phyloP scores from a whole-genome alignment of 1,140 invertebrate genomes.

The Chlorops oryzae region DNA sequence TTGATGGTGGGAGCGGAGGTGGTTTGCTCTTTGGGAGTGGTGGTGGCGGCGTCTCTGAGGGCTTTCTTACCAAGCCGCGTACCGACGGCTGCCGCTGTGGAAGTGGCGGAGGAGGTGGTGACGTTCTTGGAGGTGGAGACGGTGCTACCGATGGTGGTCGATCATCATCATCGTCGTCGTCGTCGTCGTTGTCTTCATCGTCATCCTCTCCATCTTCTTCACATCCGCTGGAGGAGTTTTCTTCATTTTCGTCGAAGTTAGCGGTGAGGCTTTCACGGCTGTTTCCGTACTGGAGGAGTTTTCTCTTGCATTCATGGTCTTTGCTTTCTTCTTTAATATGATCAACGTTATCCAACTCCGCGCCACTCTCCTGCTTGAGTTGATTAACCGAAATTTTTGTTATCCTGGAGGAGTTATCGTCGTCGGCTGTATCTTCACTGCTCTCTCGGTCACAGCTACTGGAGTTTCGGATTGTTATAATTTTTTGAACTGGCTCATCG shows the following conservation, averaged over 20 bases:
- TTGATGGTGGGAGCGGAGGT: constrained; percentile 4
- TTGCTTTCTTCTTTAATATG: neutral
- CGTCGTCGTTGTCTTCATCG: neutral
- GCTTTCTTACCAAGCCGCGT: neutral
- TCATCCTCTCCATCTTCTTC: constrained; percentile 6
- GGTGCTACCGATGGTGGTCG: constrained; percentile 25
- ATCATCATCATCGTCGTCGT: neutral
- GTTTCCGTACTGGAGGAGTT: constrained; percentile 15
- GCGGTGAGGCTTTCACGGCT: constrained; percentile 33
- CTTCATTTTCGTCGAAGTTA: constrained; percentile 3
- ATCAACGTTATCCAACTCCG: neutral
- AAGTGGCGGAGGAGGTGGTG: constrained; percentile 30
- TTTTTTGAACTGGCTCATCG: constrained; percentile 31
- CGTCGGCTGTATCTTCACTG: constrained; percentile 14
- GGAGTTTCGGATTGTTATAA: no score
- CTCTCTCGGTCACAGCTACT: constrained; percentile 7
- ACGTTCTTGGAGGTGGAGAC: constrained; percentile 32
- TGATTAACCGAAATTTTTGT: constrained; percentile 28
- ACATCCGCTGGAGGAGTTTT: neutral
- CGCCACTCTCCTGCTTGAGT: no score
- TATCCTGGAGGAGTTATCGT: constrained; percentile 31
- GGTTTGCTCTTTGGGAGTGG: constrained; percentile 4
- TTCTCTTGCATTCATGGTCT: neutral
- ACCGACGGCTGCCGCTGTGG: constrained; percentile 25
- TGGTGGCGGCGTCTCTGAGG: neutral